Evolutionary conservation across 2,888 invertebrate genomes (phyloP).

Genomic region (Nezara viridula): DNA sequence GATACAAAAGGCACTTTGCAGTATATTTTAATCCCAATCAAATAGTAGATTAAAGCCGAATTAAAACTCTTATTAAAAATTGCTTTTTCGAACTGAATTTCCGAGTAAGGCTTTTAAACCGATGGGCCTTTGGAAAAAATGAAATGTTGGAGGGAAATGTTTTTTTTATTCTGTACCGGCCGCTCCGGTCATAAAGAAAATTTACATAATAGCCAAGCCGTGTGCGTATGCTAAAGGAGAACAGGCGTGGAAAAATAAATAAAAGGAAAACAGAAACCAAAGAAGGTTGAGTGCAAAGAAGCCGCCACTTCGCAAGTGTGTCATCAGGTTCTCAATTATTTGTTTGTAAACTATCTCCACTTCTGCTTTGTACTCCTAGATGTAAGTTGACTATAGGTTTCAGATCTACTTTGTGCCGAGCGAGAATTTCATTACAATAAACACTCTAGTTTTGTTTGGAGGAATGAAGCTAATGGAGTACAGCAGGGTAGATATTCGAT

Average conservation of each 20-base stretch:
- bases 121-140: neutral
- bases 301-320: no score
- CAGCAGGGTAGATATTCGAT: no score
- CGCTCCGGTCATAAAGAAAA: neutral
- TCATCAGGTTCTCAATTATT: neutral
- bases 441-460: no score
- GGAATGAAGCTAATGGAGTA: no score
- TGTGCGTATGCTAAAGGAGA: neutral
- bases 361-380: neutral
- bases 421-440: no score
- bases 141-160: neutral
- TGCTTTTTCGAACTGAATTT: neutral
- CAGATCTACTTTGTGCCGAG: neutral
- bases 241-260: neutral
- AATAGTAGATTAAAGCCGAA: neutral
- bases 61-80: neutral
- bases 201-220: constrained; percentile 5
- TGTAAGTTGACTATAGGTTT: neutral
- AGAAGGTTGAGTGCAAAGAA: neutral
- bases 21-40: neutral
- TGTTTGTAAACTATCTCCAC: neutral
- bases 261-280: neutral
- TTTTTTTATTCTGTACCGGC: constrained; percentile 3
- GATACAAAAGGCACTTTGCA: neutral
- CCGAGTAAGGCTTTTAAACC: neutral